phyloP scores from a whole-genome alignment of 2,113 vertebrate genomes.

The Gopherus evgoodei region DNA sequence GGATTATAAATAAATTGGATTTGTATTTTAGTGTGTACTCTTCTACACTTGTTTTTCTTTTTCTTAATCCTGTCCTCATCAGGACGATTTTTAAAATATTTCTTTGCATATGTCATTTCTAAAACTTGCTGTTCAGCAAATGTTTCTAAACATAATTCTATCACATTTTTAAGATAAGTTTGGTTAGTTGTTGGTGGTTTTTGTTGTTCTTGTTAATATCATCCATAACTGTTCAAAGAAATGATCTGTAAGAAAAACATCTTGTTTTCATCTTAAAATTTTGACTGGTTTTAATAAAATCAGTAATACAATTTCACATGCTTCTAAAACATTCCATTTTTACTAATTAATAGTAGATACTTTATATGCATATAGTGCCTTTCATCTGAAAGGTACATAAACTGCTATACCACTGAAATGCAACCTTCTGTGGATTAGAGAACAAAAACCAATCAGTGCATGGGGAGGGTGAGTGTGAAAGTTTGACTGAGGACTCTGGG shows the following conservation, averaged over 20 bases:
- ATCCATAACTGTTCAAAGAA: background rate
- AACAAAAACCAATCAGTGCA: background rate
- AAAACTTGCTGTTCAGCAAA: background rate
- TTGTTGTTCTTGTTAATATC: background rate
- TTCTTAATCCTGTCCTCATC: background rate
- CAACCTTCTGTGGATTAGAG: background rate
- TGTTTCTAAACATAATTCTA: no score
- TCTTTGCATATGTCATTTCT: background rate
- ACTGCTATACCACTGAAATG: background rate
- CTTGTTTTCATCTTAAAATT: background rate
- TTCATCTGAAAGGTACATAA: background rate
- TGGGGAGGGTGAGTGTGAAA: background rate
- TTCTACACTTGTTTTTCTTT: background rate
- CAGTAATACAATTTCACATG: background rate
- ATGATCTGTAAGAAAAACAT: background rate
- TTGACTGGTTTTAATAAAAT: background rate
- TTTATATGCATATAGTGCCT: background rate
- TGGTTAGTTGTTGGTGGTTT: background rate
- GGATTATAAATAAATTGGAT: background rate
- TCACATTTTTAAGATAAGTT: background rate
- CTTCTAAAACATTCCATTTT: background rate
- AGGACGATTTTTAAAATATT: fast-evolving
- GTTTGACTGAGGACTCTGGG: background rate
- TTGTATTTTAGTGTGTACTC: background rate
- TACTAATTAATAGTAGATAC: background rate